phyloP scores from a whole-genome alignment of 2,113 vertebrate genomes.

The Phasianus colchicus region DNA sequence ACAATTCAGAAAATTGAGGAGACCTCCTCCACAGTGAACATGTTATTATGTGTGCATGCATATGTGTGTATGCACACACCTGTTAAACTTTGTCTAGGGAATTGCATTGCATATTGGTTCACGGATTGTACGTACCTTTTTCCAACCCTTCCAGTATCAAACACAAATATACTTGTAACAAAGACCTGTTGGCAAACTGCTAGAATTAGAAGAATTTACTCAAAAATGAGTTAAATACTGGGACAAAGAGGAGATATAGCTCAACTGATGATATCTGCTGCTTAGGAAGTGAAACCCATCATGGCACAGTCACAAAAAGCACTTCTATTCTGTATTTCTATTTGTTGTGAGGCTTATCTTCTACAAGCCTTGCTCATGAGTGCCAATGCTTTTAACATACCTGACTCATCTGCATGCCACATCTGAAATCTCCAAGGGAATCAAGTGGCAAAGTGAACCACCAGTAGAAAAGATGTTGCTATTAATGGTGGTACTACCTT shows the following conservation, averaged over 20 bases:
- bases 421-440: not conserved
- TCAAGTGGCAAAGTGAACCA: not conserved
- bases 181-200: not conserved
- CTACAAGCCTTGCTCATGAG: not conserved
- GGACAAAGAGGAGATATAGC: not conserved
- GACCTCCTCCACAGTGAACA: not conserved
- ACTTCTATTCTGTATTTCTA: not conserved
- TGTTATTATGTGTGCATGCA: not conserved
- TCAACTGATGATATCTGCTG: not conserved
- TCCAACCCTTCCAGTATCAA: not conserved
- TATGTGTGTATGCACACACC: not conserved
- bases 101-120: not conserved
- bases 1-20: slow-evolving; percentile 23
- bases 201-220: not conserved
- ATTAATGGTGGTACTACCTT: not conserved
- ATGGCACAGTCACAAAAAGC: not conserved
- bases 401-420: not conserved
- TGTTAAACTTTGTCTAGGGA: not conserved
- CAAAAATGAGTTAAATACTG: not conserved
- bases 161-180: not conserved
- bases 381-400: not conserved
- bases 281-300: not conserved
- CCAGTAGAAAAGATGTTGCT: not conserved
- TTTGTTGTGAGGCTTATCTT: not conserved
- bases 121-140: not conserved